phyloP scores from a whole-genome alignment of 2,113 vertebrate genomes.

The Scophthalmus maximus region DNA sequence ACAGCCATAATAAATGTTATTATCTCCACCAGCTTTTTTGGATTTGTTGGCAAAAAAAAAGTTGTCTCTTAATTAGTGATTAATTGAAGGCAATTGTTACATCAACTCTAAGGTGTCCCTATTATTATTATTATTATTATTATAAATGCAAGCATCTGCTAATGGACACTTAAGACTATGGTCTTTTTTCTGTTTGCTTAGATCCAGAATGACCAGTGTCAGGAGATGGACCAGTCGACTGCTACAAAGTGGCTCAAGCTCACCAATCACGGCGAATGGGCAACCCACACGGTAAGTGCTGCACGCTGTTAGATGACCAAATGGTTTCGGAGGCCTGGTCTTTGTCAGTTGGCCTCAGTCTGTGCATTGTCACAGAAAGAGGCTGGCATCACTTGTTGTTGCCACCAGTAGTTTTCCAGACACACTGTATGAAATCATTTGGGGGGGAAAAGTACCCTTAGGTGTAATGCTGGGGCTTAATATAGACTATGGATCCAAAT shows the following conservation, averaged over 20 bases:
- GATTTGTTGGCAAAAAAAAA: too few relatives aligned
- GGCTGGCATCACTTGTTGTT: neutral
- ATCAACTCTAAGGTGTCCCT: neutral
- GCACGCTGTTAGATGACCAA: neutral
- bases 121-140: too few relatives aligned
- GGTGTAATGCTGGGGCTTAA: neutral
- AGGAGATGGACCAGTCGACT: constrained; percentile 89
- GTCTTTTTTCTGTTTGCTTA: constrained; percentile 59
- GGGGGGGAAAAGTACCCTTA: neutral
- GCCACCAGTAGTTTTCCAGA: constrained; percentile 39
- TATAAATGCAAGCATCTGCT: neutral
- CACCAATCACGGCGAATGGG: constrained; percentile 92
- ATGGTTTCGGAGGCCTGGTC: neutral
- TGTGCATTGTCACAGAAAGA: neutral
- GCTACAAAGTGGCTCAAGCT: constrained; percentile 94
- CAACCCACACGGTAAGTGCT: constrained; percentile 88
- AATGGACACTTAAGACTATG: neutral
- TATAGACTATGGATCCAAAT: too few relatives aligned
- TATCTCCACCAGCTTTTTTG: too few relatives aligned
- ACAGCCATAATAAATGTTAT: neutral
- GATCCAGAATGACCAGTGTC: constrained; percentile 99
- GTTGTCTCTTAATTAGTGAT: neutral
- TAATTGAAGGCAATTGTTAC: neutral
- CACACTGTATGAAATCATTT: constrained; percentile 1
- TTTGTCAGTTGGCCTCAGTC: constrained; percentile 13